These are phyloP conservation scores for Oreocharis arfaki DNA, from an alignment of 2,113 vertebrate genomes.

Conservation along the genomic window DNA sequence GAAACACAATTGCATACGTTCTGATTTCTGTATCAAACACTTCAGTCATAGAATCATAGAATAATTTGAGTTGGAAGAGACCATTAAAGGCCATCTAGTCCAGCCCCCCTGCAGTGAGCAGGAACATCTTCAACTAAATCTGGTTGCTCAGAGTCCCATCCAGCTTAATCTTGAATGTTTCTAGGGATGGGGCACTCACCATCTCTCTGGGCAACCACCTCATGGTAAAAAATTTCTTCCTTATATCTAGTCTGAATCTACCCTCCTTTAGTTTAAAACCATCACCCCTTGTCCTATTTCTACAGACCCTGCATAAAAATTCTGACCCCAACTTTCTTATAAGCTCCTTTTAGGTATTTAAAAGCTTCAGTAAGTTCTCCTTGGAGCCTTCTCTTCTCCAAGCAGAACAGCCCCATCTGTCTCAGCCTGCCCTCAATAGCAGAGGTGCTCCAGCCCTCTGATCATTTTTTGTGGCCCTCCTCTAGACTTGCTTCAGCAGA, in stretches of 20 bases:
- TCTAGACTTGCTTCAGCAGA: background rate
- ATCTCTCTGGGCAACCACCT: background rate
- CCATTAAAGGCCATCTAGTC: background rate
- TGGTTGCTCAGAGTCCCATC: background rate
- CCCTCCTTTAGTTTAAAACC: background rate
- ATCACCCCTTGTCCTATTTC: rapidly evolving
- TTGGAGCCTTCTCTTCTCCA: background rate
- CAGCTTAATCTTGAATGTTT: background rate
- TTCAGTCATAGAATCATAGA: background rate
- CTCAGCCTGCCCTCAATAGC: background rate
- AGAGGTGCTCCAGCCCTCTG: background rate
- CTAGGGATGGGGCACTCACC: too few relatives aligned
- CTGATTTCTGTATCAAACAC: background rate
- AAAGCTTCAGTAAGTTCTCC: background rate
- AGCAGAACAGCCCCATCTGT: background rate
- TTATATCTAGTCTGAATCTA: background rate
- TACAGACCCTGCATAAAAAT: background rate
- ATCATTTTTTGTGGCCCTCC: background rate
- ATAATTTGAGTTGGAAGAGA: background rate
- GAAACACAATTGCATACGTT: background rate
- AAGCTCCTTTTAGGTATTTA: background rate
- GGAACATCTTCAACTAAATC: background rate
- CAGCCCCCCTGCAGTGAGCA: rapidly evolving
- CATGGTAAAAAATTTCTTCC: background rate
- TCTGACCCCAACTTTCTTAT: background rate